These are phyloP conservation scores for Stichopus horrens DNA, from an alignment of 53 echinoderm and acorn worm species.

Conservation along the genomic window DNA sequence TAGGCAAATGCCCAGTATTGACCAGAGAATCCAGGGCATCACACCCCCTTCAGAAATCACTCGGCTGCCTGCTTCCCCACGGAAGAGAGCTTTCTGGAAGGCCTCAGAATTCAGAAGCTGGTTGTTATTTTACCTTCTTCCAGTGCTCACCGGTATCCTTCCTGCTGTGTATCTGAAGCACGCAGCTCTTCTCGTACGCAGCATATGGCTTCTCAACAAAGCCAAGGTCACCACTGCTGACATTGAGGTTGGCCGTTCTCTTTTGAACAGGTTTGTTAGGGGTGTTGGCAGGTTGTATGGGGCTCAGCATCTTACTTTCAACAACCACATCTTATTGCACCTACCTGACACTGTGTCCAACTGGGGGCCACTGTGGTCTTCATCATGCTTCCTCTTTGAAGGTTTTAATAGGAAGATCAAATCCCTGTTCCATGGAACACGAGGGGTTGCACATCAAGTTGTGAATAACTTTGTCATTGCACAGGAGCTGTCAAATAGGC, in stretches of 20 bases:
- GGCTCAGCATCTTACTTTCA: neutral
- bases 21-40: neutral
- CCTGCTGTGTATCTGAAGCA: neutral
- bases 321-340: constrained; percentile 24
- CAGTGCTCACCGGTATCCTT: neutral
- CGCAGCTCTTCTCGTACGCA: neutral
- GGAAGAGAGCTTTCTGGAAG: constrained; percentile 41
- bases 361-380: constrained; percentile 18
- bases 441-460: constrained; percentile 27
- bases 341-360: constrained; percentile 9
- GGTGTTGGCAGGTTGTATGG: neutral
- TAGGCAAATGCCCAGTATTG: neutral
- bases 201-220: constrained; percentile 9
- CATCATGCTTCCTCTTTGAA: constrained; percentile 21
- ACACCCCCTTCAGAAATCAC: constrained; percentile 17
- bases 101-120: constrained; percentile 32
- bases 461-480: constrained; percentile 38
- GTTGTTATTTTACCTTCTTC: constrained; percentile 16
- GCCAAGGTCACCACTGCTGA: constrained; percentile 8
- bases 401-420: constrained; percentile 21
- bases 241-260: neutral
- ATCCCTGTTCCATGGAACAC: constrained; percentile 18
- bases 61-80: constrained; percentile 14
- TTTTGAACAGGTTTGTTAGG: constrained; percentile 14
- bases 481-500: neutral